A percentile compares a stretch with the other conserved stretches of the same genome.
Conservation (phyloP, 2,888 invertebrate species). For the Andrena flavipes region DNA sequence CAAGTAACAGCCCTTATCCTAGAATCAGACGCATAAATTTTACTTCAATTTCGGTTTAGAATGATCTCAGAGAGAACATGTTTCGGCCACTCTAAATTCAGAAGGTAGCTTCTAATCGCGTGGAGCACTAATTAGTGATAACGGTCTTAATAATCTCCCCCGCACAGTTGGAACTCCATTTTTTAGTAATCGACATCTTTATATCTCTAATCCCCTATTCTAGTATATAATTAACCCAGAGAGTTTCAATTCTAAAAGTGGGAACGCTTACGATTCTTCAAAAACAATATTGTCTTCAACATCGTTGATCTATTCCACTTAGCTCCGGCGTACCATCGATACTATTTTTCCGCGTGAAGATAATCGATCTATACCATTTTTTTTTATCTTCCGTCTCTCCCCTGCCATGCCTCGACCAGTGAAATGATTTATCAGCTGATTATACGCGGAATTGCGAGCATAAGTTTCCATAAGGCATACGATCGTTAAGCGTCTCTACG, state of each 20-base stretch:
- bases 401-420: neutral
- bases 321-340: neutral
- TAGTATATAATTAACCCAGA: neutral
- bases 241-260: neutral
- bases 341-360: conserved; percentile 4
- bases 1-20: no score
- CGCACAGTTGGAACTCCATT: no score
- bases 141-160: no score
- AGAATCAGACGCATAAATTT: no score
- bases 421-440: conserved; percentile 27
- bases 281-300: neutral
- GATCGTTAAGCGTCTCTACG: neutral
- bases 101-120: no score
- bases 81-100: no score
- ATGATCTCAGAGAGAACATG: no score
- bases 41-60: no score
- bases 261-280: neutral
- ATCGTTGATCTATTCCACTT: neutral
- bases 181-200: no score
- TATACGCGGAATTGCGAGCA: conserved; percentile 16
- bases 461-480: conserved; percentile 20
- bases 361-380: neutral
- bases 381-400: neutral
- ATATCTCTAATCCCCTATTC: no score
- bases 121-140: no score